A percentile compares a stretch with the other conserved stretches of the same genome.
Evolutionary conservation across 1,140 invertebrate genomes (phyloP).

Genomic region (Meloidogyne exigua): DNA sequence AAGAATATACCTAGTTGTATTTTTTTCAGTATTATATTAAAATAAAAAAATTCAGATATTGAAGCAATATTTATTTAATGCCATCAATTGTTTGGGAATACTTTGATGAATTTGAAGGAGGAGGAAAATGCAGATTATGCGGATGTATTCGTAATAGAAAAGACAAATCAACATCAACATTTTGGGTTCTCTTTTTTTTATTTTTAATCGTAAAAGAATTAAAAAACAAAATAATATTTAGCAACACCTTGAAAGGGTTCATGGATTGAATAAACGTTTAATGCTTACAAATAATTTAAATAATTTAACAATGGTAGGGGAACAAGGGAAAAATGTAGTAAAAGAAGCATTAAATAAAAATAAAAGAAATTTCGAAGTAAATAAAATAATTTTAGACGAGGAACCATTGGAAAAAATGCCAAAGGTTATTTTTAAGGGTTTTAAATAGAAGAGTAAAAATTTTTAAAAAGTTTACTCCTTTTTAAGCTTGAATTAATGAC

Average conservation of each 20-base stretch:
- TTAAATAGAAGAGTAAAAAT: no score
- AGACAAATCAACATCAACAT: slow-evolving; percentile 34
- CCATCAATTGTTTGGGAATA: slow-evolving; percentile 33
- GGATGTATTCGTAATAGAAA: slow-evolving; percentile 27
- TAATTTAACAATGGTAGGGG: neutral
- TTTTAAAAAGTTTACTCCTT: neutral
- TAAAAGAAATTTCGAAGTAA: neutral
- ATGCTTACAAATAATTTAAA: neutral
- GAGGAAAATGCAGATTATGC: slow-evolving; percentile 26
- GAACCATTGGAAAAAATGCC: slow-evolving; percentile 24
- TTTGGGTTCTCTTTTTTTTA: slow-evolving; percentile 15
- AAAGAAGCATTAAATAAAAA: neutral
- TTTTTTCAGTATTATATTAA: no score
- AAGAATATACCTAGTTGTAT: no score
- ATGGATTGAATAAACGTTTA: slow-evolving; percentile 23
- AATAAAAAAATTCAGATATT: no score
- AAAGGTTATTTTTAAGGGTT: neutral
- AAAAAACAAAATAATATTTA: neutral
- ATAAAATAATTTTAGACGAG: neutral
- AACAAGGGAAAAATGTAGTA: neutral
- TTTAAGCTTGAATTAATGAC: slow-evolving; percentile 24
- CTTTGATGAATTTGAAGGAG: slow-evolving; percentile 28
- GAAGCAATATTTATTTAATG: no score
- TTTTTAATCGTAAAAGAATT: neutral
- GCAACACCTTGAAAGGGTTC: slow-evolving; percentile 26